phyloP scores from a whole-genome alignment of 2,113 vertebrate genomes.

The Galbula dea region DNA sequence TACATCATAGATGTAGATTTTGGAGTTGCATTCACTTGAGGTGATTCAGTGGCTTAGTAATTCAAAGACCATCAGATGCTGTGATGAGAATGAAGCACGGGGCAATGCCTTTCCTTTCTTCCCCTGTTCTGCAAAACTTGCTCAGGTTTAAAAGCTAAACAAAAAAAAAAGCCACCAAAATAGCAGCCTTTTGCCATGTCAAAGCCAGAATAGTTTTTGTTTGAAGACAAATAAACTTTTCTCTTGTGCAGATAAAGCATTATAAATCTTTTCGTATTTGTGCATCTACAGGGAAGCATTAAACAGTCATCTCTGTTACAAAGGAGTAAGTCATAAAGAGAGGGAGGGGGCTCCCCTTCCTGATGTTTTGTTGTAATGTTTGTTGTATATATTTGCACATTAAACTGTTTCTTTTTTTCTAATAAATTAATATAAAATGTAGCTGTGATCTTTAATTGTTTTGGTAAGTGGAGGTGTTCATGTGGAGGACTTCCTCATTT shows the following conservation, averaged over 20 bases:
- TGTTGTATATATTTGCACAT: slow-evolving; percentile 73
- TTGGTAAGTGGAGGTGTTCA: not conserved
- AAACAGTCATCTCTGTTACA: slow-evolving; percentile 38
- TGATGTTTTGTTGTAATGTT: slow-evolving; percentile 39
- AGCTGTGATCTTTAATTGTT: not conserved
- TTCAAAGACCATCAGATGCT: slow-evolving; percentile 41
- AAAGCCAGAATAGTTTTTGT: slow-evolving; percentile 57
- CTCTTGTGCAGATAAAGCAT: slow-evolving; percentile 53
- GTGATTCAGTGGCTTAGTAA: not conserved
- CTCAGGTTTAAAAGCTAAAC: slow-evolving; percentile 56
- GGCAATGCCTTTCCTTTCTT: slow-evolving; percentile 42
- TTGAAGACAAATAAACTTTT: not conserved
- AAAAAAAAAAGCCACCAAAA: slow-evolving; percentile 51
- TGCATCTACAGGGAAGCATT: slow-evolving; percentile 60
- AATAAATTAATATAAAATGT: slow-evolving; percentile 67
- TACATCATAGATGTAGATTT: not conserved
- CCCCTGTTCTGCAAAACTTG: slow-evolving; percentile 11
- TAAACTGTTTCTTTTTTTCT: slow-evolving; percentile 57
- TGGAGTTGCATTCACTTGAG: not conserved
- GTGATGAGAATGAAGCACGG: slow-evolving; percentile 40
- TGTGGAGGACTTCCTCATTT: not conserved
- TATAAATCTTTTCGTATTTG: slow-evolving; percentile 51
- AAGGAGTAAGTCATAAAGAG: slow-evolving; percentile 17
- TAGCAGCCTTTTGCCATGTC: slow-evolving; percentile 46
- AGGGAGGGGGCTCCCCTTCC: slow-evolving; percentile 30